Evolutionary conservation across 2,113 vertebrate species (phyloP).

Genomic region (Uropsilus gracilis): DNA sequence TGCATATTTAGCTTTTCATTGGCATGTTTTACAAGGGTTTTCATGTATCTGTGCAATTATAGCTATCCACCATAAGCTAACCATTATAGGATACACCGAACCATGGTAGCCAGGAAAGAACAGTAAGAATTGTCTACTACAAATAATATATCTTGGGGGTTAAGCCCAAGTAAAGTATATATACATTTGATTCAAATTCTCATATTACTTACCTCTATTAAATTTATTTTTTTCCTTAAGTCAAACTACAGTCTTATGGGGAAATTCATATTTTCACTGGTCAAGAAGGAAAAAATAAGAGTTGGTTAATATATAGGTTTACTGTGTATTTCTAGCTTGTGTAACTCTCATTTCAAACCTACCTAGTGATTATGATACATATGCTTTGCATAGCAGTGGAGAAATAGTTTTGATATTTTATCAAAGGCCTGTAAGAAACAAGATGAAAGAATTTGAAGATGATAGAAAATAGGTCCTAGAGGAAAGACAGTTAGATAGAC

Average conservation of each 20-base stretch:
- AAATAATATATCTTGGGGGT: neutral
- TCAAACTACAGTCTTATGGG: neutral
- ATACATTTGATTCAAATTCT: neutral
- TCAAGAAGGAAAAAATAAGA: neutral
- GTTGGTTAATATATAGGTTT: neutral
- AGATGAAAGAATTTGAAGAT: neutral
- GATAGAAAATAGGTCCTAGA: neutral
- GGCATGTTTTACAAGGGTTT: neutral
- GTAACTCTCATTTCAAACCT: neutral
- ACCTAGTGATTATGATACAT: neutral
- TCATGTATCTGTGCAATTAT: neutral
- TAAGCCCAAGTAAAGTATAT: neutral
- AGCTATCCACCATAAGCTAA: neutral
- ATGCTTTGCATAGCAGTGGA: neutral
- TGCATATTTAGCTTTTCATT: neutral
- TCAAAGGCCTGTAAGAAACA: neutral
- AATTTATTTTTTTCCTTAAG: neutral
- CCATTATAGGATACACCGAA: neutral
- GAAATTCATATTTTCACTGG: neutral
- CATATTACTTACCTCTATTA: neutral
- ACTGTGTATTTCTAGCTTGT: neutral
- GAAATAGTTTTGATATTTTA: constrained; percentile 7
- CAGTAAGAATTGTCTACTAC: neutral
- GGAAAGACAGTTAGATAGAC: neutral
- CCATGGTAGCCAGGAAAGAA: neutral